A percentile compares a stretch with the other conserved stretches of the same genome.
Conservation (phyloP, 1,140 invertebrate genomes). For the Brachionus asplanchnoidis region DNA sequence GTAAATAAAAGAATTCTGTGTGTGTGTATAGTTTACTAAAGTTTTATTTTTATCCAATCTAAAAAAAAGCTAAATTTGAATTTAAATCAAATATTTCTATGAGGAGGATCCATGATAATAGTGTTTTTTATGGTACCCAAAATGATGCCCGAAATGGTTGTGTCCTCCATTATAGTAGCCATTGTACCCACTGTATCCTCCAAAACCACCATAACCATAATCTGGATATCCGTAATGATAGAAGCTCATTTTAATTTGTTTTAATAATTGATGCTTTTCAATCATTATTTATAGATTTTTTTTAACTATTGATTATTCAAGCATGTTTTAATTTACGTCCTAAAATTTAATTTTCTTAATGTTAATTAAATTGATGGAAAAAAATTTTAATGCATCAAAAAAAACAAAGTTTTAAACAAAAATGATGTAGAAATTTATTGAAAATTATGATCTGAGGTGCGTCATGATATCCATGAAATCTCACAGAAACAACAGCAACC, state of each 20-base stretch:
- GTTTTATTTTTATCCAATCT: too few relatives aligned
- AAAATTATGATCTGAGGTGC: neutral
- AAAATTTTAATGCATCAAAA: too few relatives aligned
- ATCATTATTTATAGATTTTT: neutral
- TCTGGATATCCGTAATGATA: conserved; percentile 6
- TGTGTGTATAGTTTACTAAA: too few relatives aligned
- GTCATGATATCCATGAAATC: conserved; percentile 19
- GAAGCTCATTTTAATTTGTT: neutral
- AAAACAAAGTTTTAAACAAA: too few relatives aligned
- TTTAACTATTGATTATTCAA: neutral
- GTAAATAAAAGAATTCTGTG: too few relatives aligned
- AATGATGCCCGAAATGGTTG: neutral
- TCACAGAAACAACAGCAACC: conserved; percentile 10
- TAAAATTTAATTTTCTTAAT: neutral
- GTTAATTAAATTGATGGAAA: neutral
- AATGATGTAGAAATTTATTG: neutral
- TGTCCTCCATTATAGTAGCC: neutral
- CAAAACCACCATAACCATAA: neutral
- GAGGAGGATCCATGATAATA: neutral
- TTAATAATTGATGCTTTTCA: neutral
- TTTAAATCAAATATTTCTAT: neutral
- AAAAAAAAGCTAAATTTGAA: too few relatives aligned
- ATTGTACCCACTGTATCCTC: neutral
- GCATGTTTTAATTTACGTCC: neutral
- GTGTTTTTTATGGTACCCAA: neutral